Base-by-base conservation (phyloP, 1,140 invertebrate genomes). In the Proctacanthus coquilletti region DNA sequence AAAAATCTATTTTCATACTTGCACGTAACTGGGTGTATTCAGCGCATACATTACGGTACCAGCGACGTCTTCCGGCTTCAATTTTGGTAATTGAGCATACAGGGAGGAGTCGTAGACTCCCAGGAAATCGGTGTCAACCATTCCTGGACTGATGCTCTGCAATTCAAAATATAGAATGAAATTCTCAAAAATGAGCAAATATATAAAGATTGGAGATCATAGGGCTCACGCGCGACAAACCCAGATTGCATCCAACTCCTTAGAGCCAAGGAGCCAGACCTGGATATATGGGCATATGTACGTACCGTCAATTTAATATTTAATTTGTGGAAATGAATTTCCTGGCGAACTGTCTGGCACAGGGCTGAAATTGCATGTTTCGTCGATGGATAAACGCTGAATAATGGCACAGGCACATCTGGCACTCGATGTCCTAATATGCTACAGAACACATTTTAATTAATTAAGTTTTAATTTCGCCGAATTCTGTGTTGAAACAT, bases 71-170 rank as follows among this genome's bases (percentile, higher is more conserved):
- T 56, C 47, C 2, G 62, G 44, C 34, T 64, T 48, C 27, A 69
- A 48, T 38, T 56, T 56, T 13, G 65, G 66, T 36, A 62, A 48
- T n/a, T 51, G 44, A 21, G 50, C 50, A 33, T 53, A 37, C 43
- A 62, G 45, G 27, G 53, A 46, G 39, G 48, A 43, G 34, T 54
- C 50, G 41, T 56, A 59, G 44, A 56, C 56, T 47, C 47, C 52
- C 33, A 66, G 47, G 44, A 71, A 68, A 45, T 73, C 69, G 3
- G 69, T 74, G 45, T 65, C 56, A 10, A 72, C 68, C 38, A 70
- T 47, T 2, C 71, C 72, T 10, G 72, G 72, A 47, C 69, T 71
- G 19, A 74, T 65, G 47, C 63, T 65, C 71, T 73, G 46, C 18
- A 50, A 54, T 41, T 32, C 44, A 40, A 44, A 52, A 48, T 52